phyloP scores from a whole-genome alignment of 64 coral and sea anemone species.

The Pachyseris speciosa region DNA sequence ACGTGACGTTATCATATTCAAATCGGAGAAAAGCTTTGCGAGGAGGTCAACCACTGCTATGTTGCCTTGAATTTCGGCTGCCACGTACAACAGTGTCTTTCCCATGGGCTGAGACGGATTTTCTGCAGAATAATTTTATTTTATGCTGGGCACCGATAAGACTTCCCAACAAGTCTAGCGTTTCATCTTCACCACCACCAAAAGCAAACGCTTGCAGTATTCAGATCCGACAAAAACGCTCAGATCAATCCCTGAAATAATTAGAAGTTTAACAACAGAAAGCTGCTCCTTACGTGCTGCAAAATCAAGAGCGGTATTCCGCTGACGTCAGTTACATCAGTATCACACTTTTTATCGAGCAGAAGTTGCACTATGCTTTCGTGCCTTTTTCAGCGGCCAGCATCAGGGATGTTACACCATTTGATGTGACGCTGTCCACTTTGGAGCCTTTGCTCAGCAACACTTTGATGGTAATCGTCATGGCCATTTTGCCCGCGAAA shows the following conservation, averaged over 20 bases:
- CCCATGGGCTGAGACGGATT: neutral
- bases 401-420: neutral
- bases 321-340: neutral
- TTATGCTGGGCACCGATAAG: neutral
- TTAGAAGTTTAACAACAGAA: neutral
- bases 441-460: neutral
- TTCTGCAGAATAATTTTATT: neutral
- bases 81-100: neutral
- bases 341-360: neutral
- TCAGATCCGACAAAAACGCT: neutral
- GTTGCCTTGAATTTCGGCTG: neutral
- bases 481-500: neutral
- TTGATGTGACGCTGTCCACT: neutral
- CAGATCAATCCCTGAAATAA: neutral
- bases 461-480: neutral
- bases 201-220: neutral
- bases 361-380: neutral
- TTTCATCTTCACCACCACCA: neutral
- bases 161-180: neutral
- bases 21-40: neutral
- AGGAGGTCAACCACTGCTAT: neutral
- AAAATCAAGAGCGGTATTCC: neutral
- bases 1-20: neutral
- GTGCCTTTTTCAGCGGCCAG: neutral
- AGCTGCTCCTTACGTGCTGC: neutral